A percentile compares a stretch with the other conserved stretches of the same genome.
phyloP scores from a whole-genome alignment of 2,888 invertebrate species.

The Phyllotreta cruciferae region DNA sequence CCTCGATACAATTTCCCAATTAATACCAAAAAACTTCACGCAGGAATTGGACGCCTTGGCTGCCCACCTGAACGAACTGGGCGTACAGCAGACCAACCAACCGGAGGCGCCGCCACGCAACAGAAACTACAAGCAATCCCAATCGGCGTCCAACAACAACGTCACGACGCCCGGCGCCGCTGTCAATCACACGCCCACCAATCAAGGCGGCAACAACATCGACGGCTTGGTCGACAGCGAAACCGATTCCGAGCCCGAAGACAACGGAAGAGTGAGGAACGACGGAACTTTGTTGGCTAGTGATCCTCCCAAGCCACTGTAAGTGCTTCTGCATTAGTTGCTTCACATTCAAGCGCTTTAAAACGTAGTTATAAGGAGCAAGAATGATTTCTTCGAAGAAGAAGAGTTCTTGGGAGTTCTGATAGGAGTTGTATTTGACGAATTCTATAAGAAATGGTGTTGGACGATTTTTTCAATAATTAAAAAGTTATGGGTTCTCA shows the following conservation, averaged over 20 bases:
- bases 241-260: conserved; percentile 83
- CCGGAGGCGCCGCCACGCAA: conserved; percentile 76
- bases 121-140: conserved; percentile 57
- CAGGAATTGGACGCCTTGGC: conserved; percentile 97
- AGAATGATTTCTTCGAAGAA: no score
- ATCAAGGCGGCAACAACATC: conserved; percentile 61
- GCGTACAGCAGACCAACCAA: conserved; percentile 71
- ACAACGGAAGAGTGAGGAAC: conserved; percentile 79
- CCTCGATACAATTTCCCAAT: neutral
- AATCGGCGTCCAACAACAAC: conserved; percentile 52
- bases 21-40: conserved; percentile 40
- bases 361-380: no score
- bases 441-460: no score
- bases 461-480: no score
- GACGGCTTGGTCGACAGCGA: conserved; percentile 77
- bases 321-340: no score
- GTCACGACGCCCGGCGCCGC: conserved; percentile 51
- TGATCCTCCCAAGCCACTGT: conserved; percentile 97
- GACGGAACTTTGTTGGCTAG: conserved; percentile 96
- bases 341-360: no score
- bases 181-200: conserved; percentile 44
- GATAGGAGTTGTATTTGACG: no score
- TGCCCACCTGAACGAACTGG: conserved; percentile 94
- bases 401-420: no score
- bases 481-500: no score